phyloP scores from a whole-genome alignment of 2,113 vertebrate genomes.

The Leptobrachium ailaonicum region DNA sequence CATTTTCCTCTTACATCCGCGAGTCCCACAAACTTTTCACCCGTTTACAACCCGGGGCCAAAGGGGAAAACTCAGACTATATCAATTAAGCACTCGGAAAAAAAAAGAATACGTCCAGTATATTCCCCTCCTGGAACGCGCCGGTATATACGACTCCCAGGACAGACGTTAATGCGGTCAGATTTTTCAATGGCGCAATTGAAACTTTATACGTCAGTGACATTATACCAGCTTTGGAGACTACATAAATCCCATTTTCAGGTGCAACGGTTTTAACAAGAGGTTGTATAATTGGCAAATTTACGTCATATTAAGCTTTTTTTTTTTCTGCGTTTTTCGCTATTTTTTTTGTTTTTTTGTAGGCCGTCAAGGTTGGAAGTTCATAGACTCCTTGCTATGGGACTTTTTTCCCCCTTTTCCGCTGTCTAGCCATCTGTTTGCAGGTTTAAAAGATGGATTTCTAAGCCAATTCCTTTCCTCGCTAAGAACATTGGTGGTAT shows the following conservation, averaged over 20 bases:
- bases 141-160: slow-evolving; percentile 27
- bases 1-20: not conserved
- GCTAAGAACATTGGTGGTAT: slow-evolving; percentile 16
- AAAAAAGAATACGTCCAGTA: not conserved
- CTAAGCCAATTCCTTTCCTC: slow-evolving; percentile 22
- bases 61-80: slow-evolving; percentile 10
- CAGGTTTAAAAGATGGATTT: slow-evolving; percentile 3
- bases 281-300: not conserved
- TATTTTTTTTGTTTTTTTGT: not conserved
- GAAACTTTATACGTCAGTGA: not conserved
- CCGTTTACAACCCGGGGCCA: slow-evolving; percentile 28
- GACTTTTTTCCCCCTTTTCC: not conserved
- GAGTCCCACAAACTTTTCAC: slow-evolving; percentile 26
- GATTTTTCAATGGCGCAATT: slow-evolving; percentile 5
- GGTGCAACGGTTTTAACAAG: slow-evolving; percentile 7
- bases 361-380: not conserved
- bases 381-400: not conserved
- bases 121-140: not conserved
- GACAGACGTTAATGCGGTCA: slow-evolving; percentile 4
- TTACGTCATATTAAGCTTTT: not conserved
- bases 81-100: slow-evolving; percentile 32
- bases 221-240: not conserved
- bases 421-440: slow-evolving; percentile 25
- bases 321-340: not conserved
- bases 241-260: slow-evolving; percentile 10